Evolutionary conservation across 2,113 vertebrate genomes (phyloP), one percentile per base, ranked within the genome.

Genomic region (Zosterops pallidus): DNA sequence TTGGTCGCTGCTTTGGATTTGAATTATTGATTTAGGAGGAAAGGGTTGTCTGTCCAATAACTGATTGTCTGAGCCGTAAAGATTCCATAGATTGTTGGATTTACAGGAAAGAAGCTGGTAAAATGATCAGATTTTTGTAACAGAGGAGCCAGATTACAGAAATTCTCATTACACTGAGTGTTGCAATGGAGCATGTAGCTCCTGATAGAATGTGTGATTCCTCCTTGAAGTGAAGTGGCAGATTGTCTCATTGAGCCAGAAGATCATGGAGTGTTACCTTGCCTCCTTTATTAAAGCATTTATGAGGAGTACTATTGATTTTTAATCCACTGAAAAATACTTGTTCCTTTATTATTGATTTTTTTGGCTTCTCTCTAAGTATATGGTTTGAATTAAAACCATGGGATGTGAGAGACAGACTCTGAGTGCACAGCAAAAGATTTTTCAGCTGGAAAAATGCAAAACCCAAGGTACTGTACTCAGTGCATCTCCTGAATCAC

Each of bases 1-100:
- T 96, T 93, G 92, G 81, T 90, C 86, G 86, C 67, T 90, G 93
- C 64, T 88, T 91, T 60, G 62, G 59, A 83, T 95, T 78, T 95
- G 89, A 86, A 93, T 96, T 94, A 95, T 95, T 0, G 89, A 94
- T 93, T 91, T 59, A 46, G 44, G 53, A 90, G 55, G 46, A 56
- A 9, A 47, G 85, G 29, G 11, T 78, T 90, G 50, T 82, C 76
- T 92, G 33, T 26, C 87, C 89, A 62, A 63, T 90, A 86, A 67
- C 83, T 65, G 53, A 49, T 80, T 69, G 74, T 82, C 79, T 91
- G 91, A 92, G 74, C 72, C 79, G 41, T 62, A 52, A 35, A 89
- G 90, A 83, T 6, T 9, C 69, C 23, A 13, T 39, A 65, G 35
- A 84, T 81, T 65, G 64, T 76, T 89, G 12, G 72, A 44, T 89